Evolutionary conservation across 2,113 vertebrate genomes (phyloP), one percentile per base, ranked within the genome.

Genomic region (Chaetura pelagica): DNA sequence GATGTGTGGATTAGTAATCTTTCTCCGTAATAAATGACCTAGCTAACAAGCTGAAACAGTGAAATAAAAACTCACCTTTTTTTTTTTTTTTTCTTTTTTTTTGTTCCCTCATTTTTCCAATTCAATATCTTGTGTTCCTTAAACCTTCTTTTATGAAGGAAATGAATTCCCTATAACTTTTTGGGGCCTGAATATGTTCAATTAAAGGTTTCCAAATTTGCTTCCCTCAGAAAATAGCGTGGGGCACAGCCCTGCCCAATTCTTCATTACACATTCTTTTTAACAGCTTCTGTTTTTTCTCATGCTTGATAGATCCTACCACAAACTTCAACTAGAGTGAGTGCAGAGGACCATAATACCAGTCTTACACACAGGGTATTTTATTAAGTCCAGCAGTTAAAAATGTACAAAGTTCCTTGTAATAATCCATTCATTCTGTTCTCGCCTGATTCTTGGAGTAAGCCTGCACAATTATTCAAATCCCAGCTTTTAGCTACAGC

Each of bases 401-500:
- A 99, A 99, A 99, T 97, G 98, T 98, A 98, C 98, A 98, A 98
- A 99, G 98, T 99, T 99, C 98, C 98, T 98, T 98, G 98, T 98
- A 99, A 99, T 99, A 99, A 99, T 99, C 99, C 99, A 99, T 99
- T 99, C 98, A 99, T 99, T 99, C 99, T 99, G 99, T 99, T 99
- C 99, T 99, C 91, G 98, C 98, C 98, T 99, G 99, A 99, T 99
- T 99, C 98, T 98, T 98, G 98, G 98, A 97, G 98, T 99, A 99
- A 99, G 99, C 98, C 98, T 99, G 98, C 98, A 99, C 99, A 99
- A 99, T 99, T 99, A 99, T 99, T 99, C 99, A 99, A 99, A 99
- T 99, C 99, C 98, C 97, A 98, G 99, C 99, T 99, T 99, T 99
- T 99, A 99, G 99, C 99, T 99, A 98, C 99, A 99, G 99, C 99